These are phyloP conservation scores for Limanda limanda DNA, from an alignment of 2,113 vertebrate species.

Conservation along the genomic window DNA sequence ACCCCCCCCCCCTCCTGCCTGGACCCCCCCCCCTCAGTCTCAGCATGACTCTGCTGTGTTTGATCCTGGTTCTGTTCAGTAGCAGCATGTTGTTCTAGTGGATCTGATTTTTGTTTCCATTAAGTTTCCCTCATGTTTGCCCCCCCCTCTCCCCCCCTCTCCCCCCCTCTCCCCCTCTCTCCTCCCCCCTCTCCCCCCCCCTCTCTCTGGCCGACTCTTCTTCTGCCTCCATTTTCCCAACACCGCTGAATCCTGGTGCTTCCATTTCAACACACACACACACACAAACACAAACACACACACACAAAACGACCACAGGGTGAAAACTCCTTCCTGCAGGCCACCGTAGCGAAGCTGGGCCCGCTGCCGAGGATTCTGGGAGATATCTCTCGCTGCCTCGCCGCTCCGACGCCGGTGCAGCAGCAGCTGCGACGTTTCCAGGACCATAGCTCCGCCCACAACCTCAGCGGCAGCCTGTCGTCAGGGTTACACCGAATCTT, in stretches of 20 bases:
- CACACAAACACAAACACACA: conserved; percentile 53
- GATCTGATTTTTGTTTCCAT: conserved; percentile 86
- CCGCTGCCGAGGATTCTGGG: conserved; percentile 94
- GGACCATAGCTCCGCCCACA: conserved; percentile 89
- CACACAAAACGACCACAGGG: conserved; percentile 84
- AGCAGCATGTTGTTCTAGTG: conserved; percentile 85
- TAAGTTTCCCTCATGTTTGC: conserved; percentile 85
- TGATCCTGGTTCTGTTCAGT: conserved; percentile 81
- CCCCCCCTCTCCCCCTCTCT: neutral
- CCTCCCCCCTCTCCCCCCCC: neutral
- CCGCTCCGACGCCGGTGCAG: conserved; percentile 88
- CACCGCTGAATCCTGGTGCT: conserved; percentile 89
- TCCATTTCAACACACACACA: conserved; percentile 73
- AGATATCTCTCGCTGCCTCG: conserved; percentile 90
- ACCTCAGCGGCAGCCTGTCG: conserved; percentile 91
- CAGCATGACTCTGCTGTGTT: conserved; percentile 68
- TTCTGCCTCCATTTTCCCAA: conserved; percentile 70
- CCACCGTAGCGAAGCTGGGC: conserved; percentile 94
- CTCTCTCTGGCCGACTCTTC: conserved; percentile 11
- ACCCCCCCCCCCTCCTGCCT: conserved; percentile 70
- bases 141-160: conserved; percentile 77
- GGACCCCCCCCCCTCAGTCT: neutral
- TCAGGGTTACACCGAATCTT: conserved; percentile 96
- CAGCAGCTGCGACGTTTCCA: conserved; percentile 90
- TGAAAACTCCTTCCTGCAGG: conserved; percentile 99